Base-by-base conservation (phyloP, 1,140 invertebrate species). In the Amphibalanus amphitrite region DNA sequence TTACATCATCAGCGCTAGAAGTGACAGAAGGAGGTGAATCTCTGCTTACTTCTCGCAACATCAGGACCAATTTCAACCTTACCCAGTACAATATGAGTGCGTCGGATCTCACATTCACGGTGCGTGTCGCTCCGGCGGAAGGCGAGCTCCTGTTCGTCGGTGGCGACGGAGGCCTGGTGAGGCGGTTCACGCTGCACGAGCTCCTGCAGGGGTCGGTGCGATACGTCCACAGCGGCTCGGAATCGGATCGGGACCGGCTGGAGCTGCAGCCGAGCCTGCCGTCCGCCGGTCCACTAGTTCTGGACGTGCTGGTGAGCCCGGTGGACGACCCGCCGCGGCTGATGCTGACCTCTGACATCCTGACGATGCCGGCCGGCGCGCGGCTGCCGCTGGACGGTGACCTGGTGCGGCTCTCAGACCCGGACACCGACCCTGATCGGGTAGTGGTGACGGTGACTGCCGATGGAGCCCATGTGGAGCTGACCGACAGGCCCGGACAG, bases 281-380 rank as follows among this genome's bases (percentile, higher is more conserved):
- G 38, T 84, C 87, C 17, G 86, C 86, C 29, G 82, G 86, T 80
- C 85, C 87, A 17, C 95, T 95, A 81, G 86, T 89, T 28, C 81
- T 97, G 38, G 88, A 90, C 76, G 88, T 94, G 67, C 89, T 90
- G 77, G 85, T 97, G 10, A 88, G 88, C 4, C 86, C 92, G 10
- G 86, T 91, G 29, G 95, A 96, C 81, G 94, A 97, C 83, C 87
- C 92, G 20, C 93, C 94, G 0, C 83, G 87, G 69, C 82, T 97
- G 20, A 86, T 86, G 78, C 83, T 93, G 74, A 82, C 87, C 4
- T 81, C 87, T 3, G 85, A 17, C 38, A 38, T 17, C 38, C 6
- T 38, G 38, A 6, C 6, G 6, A 6, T 38, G 38, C 6, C 38
- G 38, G 38, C 38, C 6, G 38, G 38, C 38, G 17, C 38, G 38